Conservation (phyloP, 23 tunicate species). For the Botrylloides violaceus region DNA sequence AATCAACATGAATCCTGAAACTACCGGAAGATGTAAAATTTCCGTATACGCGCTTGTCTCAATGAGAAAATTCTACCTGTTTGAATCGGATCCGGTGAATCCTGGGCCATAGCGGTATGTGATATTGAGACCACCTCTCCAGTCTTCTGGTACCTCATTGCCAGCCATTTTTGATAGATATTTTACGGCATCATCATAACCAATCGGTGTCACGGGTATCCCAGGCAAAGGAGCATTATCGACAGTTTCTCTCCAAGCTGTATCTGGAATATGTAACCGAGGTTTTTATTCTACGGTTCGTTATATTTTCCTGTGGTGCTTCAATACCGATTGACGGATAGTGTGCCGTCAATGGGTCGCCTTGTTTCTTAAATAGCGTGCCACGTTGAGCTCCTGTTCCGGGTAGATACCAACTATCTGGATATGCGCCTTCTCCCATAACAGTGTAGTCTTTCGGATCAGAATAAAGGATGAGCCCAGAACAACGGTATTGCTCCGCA, state of each 20-base stretch:
- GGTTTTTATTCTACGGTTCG: neutral
- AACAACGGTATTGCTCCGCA: constrained; percentile 64
- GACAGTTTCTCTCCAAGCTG: constrained; percentile 32
- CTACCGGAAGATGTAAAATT: no score
- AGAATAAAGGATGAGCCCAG: constrained; percentile 61
- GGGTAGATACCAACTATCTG: constrained; percentile 56
- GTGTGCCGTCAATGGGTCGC: constrained; percentile 67
- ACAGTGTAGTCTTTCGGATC: constrained; percentile 75
- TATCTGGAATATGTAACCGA: constrained; percentile 30
- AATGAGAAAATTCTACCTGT: constrained; percentile 13
- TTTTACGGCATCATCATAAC: constrained; percentile 52
- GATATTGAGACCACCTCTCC: constrained; percentile 74
- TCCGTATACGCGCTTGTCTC: no score
- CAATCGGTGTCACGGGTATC: constrained; percentile 77
- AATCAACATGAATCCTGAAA: no score
- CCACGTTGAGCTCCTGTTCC: constrained; percentile 80
- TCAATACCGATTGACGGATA: constrained; percentile 67
- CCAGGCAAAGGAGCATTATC: constrained; percentile 30
- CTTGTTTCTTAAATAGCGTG: constrained; percentile 28
- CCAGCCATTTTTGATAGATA: constrained; percentile 57
- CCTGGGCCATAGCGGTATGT: constrained; percentile 83
- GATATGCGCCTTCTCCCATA: constrained; percentile 59
- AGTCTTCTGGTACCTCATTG: constrained; percentile 32
- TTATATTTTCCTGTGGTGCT: neutral
- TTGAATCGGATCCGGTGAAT: constrained; percentile 12